Conservation (phyloP, 2,888 invertebrate species). For the Molanna angustata region DNA sequence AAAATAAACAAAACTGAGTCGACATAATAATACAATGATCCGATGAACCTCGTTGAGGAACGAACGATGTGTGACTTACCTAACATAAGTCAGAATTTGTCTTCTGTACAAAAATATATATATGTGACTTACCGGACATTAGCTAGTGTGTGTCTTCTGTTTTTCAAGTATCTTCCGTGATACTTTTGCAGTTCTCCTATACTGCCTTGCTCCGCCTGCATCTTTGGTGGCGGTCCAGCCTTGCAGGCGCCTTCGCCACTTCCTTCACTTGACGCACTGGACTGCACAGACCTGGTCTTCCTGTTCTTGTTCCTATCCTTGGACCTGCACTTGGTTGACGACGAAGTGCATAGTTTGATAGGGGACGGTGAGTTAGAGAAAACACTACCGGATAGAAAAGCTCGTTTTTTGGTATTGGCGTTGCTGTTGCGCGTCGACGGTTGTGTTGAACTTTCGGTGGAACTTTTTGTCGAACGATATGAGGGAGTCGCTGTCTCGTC, state of each 20-base stretch:
- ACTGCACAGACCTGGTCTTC: conserved; percentile 44
- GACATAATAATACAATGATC: no score
- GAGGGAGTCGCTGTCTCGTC: conserved; percentile 52
- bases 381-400: conserved; percentile 39
- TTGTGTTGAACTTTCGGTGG: conserved; percentile 52
- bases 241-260: conserved; percentile 16
- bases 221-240: conserved; percentile 58
- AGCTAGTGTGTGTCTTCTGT: conserved; percentile 83
- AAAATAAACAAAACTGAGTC: no score
- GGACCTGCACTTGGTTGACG: conserved; percentile 53
- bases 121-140: conserved; percentile 83
- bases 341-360: conserved; percentile 57
- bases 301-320: conserved; percentile 51
- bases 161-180: conserved; percentile 81
- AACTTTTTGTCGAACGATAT: conserved; percentile 53
- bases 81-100: no score
- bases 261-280: conserved; percentile 30
- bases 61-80: no score
- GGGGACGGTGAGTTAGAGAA: conserved; percentile 58
- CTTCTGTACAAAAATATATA: background rate
- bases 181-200: conserved; percentile 88
- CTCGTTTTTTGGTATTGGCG: conserved; percentile 35
- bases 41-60: no score
- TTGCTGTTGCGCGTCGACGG: conserved; percentile 50
- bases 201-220: conserved; percentile 92